Evolutionary conservation across 2,797 vertebrate species (phyloP).

Genomic region (Hippopotamyrus pictus): DNA sequence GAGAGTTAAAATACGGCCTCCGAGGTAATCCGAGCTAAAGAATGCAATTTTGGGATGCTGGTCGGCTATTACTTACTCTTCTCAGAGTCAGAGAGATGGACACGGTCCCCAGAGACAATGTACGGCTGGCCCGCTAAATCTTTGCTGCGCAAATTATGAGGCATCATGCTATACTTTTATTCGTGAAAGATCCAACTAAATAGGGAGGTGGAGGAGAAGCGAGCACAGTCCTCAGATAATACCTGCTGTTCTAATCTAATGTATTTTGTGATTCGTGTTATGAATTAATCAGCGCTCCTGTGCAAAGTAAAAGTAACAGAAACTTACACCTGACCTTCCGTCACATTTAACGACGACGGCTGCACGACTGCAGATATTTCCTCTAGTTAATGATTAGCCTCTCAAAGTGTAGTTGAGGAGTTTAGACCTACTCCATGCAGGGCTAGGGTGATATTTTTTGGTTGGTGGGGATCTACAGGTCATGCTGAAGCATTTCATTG

Average conservation of each 20-base stretch:
- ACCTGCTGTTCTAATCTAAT: not conserved
- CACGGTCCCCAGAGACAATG: not conserved
- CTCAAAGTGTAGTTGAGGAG: not conserved
- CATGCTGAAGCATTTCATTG: not conserved
- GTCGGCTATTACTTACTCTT: not conserved
- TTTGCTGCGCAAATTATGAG: not conserved
- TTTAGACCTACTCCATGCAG: not conserved
- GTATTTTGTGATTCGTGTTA: not conserved
- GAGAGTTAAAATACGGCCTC: slow-evolving; percentile 14
- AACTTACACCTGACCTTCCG: not conserved
- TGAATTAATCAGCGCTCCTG: not conserved
- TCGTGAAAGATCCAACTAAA: not conserved
- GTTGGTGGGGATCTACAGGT: not conserved
- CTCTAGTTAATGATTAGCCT: not conserved
- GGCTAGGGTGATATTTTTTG: not conserved
- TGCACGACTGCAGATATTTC: not conserved
- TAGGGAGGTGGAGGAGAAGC: not conserved
- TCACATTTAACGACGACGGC: not conserved
- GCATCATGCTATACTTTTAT: not conserved
- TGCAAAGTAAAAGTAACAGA: not conserved
- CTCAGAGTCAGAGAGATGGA: not conserved
- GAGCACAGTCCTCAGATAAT: not conserved
- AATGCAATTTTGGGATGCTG: not conserved
- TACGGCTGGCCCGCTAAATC: not conserved
- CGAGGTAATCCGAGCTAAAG: slow-evolving; percentile 6